Base-by-base conservation (phyloP, 2,888 invertebrate species). In the Eupithecia subumbrata region DNA sequence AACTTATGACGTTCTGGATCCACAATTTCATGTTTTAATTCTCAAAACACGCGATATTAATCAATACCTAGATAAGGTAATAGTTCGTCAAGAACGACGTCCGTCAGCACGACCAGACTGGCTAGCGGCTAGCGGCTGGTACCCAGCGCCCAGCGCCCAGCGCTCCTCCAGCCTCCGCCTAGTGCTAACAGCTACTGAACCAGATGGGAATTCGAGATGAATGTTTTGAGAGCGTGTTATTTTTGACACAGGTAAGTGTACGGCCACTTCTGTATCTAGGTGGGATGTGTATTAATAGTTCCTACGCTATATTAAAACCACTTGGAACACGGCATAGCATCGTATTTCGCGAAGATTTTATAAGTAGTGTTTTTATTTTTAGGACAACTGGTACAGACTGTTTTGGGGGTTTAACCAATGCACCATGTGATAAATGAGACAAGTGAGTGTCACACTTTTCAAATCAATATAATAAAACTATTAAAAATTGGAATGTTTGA, bases 161-260 rank as follows among this genome's bases (percentile, higher is more conserved):
- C n/a, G n/a, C n/a, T n/a, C n/a, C n/a, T n/a, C n/a, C 22, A 7
- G 22, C 1, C 30, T 14, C 16, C 30, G 63, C 30, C 63, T 30
- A 45, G 5, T 25, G 9, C 43, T 37, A 7, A 52, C 43, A 71
- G 52, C 66, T 37, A 52, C 16, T 63, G 0, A 30, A 30, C 30
- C 63, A 63, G 63, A 69, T 73, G 75, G 78, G 81, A 82, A 83
- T 85, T 86, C 86, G 87, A 89, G 85, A 81, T 77, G 82, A 68
- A 82, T 84, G 84, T 83, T 83, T 83, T 82, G 83, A 84, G 82
- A 82, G 22, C 43, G 78, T 76, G 89, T 86, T 91, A 91, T 91
- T 91, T 91, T 84, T 83, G 90, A 86, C 86, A 85, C 91, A 92
- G 92, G 91, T 91, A 88, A 85, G 45, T n/a, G n/a, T 71, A 73